Evolutionary conservation across 2,113 vertebrate species (phyloP).

Genomic region (Phaethon lepturus): DNA sequence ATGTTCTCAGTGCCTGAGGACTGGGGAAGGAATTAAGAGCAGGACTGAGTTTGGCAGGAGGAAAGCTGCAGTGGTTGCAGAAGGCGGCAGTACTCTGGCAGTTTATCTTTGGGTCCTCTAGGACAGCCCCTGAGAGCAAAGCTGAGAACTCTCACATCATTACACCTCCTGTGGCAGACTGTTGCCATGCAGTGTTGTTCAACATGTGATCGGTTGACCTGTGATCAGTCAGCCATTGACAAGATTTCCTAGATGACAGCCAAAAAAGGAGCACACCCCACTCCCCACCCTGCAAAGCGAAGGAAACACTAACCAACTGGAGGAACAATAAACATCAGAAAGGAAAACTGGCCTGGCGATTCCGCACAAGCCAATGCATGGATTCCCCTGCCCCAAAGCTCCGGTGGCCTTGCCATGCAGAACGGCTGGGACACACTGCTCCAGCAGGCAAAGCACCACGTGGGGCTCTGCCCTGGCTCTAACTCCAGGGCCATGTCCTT

Average conservation of each 20-base stretch:
- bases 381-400: neutral
- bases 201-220: neutral
- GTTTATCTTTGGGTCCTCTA: neutral
- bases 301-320: neutral
- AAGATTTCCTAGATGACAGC: neutral
- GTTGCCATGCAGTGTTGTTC: neutral
- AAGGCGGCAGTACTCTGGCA: neutral
- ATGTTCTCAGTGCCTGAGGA: neutral
- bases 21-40: neutral
- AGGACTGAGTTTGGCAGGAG: neutral
- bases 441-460: neutral
- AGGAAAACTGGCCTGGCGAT: fast-evolving
- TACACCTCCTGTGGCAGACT: neutral
- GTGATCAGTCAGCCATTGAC: neutral
- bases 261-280: neutral
- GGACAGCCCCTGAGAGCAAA: neutral
- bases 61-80: neutral
- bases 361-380: fast-evolving
- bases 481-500: neutral
- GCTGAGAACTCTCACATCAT: neutral
- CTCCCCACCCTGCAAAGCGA: neutral
- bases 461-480: neutral
- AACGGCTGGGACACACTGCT: neutral
- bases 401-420: neutral
- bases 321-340: neutral